A percentile compares a stretch with the other conserved stretches of the same genome.
Conservation (phyloP, 1,140 invertebrate species). For the Ylistrum balloti region DNA sequence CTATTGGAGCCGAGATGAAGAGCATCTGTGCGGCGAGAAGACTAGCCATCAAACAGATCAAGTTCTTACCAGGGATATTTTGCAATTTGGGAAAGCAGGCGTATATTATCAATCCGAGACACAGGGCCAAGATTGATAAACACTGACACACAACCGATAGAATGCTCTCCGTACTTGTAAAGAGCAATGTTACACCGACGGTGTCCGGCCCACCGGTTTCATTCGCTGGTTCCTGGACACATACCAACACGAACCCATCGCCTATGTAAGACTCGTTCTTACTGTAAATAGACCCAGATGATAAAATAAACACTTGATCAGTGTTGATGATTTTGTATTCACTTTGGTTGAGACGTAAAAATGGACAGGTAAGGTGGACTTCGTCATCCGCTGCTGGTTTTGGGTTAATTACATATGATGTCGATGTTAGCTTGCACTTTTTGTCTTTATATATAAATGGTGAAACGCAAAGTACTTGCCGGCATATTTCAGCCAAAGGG, state of each 20-base stretch:
- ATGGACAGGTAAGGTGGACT: slow-evolving; percentile 31
- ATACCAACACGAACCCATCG: slow-evolving; percentile 48
- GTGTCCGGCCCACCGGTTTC: neutral
- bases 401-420: neutral
- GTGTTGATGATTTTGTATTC: slow-evolving; percentile 56
- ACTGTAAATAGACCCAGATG: slow-evolving; percentile 40
- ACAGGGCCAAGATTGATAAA: slow-evolving; percentile 68
- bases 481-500: slow-evolving; percentile 64
- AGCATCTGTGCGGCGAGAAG: slow-evolving; percentile 83
- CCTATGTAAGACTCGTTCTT: slow-evolving; percentile 45
- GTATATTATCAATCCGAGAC: slow-evolving; percentile 79
- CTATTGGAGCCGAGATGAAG: slow-evolving; percentile 80
- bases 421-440: slow-evolving; percentile 51
- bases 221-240: slow-evolving; percentile 51
- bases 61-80: slow-evolving; percentile 84
- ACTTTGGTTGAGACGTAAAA: slow-evolving; percentile 48
- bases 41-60: slow-evolving; percentile 82
- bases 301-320: slow-evolving; percentile 50
- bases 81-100: slow-evolving; percentile 80
- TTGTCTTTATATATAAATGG: slow-evolving; percentile 53
- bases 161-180: slow-evolving; percentile 58
- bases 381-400: neutral
- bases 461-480: slow-evolving; percentile 58
- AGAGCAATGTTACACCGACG: slow-evolving; percentile 44
- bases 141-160: slow-evolving; percentile 66